Conservation (phyloP, 1,140 invertebrate species). For the Pseudomyrmex dendroicus region DNA sequence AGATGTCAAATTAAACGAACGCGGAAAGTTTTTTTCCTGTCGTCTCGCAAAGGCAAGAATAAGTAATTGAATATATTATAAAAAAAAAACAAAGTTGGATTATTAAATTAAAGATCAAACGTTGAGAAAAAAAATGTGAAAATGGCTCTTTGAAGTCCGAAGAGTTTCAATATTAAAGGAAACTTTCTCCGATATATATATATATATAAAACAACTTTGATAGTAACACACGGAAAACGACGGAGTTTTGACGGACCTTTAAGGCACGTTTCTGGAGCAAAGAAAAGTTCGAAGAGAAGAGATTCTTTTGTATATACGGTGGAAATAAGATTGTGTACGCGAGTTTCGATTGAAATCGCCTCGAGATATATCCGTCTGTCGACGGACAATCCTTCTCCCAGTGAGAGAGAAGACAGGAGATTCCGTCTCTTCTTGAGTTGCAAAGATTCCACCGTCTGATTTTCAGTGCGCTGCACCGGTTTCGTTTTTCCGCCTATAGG, state of each 20-base stretch:
- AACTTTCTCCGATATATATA: no score
- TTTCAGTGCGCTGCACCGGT: constrained; percentile 5
- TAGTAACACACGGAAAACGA: neutral
- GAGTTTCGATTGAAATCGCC: constrained; percentile 40
- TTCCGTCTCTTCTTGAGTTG: neutral
- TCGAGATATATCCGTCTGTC: constrained; percentile 18
- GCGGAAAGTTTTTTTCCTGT: no score
- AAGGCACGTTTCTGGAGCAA: neutral
- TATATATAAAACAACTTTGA: neutral
- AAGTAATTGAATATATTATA: no score
- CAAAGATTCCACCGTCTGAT: constrained; percentile 47
- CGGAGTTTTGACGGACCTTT: neutral
- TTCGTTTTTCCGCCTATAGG: constrained; percentile 33
- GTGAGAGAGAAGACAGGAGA: neutral
- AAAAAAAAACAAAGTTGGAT: neutral
- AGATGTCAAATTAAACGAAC: no score
- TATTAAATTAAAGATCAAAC: neutral
- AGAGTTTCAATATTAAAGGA: neutral
- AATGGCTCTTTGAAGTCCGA: neutral
- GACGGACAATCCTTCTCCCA: constrained; percentile 28
- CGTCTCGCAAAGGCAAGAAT: no score
- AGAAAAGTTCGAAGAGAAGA: neutral
- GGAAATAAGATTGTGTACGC: constrained; percentile 13
- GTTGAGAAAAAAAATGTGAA: neutral
- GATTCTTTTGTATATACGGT: neutral